Base-by-base conservation (phyloP, 2,888 invertebrate species). In the Cotesia congregata region DNA sequence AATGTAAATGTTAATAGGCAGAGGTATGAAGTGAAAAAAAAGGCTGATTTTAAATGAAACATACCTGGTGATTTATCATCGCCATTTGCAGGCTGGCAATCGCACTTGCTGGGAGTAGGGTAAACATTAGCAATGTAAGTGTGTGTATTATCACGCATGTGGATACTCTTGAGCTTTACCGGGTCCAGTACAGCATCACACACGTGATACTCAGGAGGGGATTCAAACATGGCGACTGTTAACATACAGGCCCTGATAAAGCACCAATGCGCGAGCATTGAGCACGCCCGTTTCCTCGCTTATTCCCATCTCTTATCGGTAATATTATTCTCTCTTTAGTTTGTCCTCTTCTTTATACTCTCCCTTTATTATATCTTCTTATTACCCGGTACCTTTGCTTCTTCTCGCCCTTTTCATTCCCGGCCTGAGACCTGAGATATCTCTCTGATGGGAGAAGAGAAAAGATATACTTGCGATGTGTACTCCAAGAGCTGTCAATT, bases 141-240 rank as follows among this genome's bases (percentile, higher is more conserved):
- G 65, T 40, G 68, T 60, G 65, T 72, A 77, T 78, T 72, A 71
- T 75, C 77, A 75, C 73, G 67, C 71, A 64, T 72, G 73, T 65
- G 67, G 61, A 69, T 71, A 67, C 74, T 74, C 40, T 72, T 77
- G 76, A 78, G 79, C 71, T 76, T 77, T 40, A 41, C 61, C 17
- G 64, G 67, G 72, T 77, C 77, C 78, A 73, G 72, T 77, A 75
- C 78, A 73, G 65, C 78, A 80, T 80, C 79, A 79, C 78, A 77
- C 71, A 82, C 83, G 81, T 84, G 83, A 83, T 84, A 79, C 76
- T 77, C 81, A 80, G 80, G 84, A 82, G 86, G 87, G 82, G 84
- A 84, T 83, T 84, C 85, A 87, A 88, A 86, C 86, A 88, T 88
- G 88, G 88, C 88, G 88, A 86, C 87, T 86, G 81, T 86, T 85